Conservation (phyloP, 1,140 invertebrate species). For the Daktulosphaira vitifoliae region DNA sequence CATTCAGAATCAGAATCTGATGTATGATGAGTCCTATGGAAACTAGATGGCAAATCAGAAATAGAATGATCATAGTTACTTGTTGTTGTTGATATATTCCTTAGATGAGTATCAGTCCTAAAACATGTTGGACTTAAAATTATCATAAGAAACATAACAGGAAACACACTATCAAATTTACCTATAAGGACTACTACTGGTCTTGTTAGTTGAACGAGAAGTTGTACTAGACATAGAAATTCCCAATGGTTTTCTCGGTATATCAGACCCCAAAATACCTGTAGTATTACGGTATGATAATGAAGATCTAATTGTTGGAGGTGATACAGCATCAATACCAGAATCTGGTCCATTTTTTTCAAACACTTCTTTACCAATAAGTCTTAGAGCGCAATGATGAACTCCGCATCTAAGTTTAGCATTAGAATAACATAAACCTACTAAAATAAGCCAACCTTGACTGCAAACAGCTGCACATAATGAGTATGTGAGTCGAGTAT, state of each 20-base stretch:
- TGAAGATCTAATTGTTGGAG: slow-evolving; percentile 52
- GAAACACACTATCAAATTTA: slow-evolving; percentile 38
- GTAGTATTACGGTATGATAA: slow-evolving; percentile 65
- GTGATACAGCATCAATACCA: slow-evolving; percentile 21
- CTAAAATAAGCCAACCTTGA: slow-evolving; percentile 66
- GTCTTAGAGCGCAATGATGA: slow-evolving; percentile 54
- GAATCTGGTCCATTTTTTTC: slow-evolving; percentile 30
- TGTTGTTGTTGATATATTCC: slow-evolving; percentile 72
- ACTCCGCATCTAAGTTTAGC: slow-evolving; percentile 63
- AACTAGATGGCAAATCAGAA: slow-evolving; percentile 61
- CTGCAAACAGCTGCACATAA: slow-evolving; percentile 60
- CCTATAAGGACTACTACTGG: slow-evolving; percentile 81
- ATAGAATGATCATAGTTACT: slow-evolving; percentile 56
- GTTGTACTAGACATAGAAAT: slow-evolving; percentile 94
- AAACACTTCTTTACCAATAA: slow-evolving; percentile 70
- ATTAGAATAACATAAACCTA: slow-evolving; percentile 78
- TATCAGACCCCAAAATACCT: slow-evolving; percentile 40
- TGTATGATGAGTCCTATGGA: slow-evolving; percentile 42
- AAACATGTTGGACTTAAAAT: neutral
- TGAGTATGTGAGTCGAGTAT: slow-evolving; percentile 59
- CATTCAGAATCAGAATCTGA: slow-evolving; percentile 45
- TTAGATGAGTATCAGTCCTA: slow-evolving; percentile 66
- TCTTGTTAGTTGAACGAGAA: slow-evolving; percentile 87
- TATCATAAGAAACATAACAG: too few relatives aligned
- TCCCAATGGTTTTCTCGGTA: slow-evolving; percentile 70